Percentiles rank a stretch among this genome's conserved stretches.
Evolutionary conservation across 2,113 vertebrate species (phyloP).

Genomic region (Salminus brasiliensis): DNA sequence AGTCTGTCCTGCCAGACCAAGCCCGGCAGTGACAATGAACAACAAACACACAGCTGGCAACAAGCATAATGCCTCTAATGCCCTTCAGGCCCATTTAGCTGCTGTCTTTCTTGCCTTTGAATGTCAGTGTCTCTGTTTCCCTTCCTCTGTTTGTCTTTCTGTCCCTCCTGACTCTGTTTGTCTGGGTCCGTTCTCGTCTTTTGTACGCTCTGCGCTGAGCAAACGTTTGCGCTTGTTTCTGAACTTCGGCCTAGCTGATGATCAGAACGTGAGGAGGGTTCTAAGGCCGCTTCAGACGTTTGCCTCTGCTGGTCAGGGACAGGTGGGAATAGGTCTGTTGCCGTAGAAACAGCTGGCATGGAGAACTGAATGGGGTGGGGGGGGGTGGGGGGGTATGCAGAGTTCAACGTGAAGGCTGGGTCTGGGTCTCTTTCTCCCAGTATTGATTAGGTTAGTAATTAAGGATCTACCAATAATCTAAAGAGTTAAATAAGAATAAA

Average conservation of each 20-base stretch:
- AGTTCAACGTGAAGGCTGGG: not conserved
- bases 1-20: not conserved
- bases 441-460: no score
- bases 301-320: not conserved
- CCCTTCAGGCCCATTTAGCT: not conserved
- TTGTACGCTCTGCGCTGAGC: not conserved
- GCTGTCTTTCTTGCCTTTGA: not conserved
- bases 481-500: no score
- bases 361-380: no score
- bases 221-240: not conserved
- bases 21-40: not conserved
- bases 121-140: not conserved
- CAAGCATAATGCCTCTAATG: not conserved
- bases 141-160: not conserved
- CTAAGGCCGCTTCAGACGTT: not conserved
- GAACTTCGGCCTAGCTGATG: not conserved
- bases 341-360: slow-evolving; percentile 6
- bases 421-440: no score
- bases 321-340: not conserved
- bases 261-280: not conserved
- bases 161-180: not conserved
- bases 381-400: not conserved
- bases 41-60: not conserved
- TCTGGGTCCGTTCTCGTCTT: not conserved
- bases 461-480: no score